phyloP scores from a whole-genome alignment of 2,113 vertebrate species.

The Strix uralensis region DNA sequence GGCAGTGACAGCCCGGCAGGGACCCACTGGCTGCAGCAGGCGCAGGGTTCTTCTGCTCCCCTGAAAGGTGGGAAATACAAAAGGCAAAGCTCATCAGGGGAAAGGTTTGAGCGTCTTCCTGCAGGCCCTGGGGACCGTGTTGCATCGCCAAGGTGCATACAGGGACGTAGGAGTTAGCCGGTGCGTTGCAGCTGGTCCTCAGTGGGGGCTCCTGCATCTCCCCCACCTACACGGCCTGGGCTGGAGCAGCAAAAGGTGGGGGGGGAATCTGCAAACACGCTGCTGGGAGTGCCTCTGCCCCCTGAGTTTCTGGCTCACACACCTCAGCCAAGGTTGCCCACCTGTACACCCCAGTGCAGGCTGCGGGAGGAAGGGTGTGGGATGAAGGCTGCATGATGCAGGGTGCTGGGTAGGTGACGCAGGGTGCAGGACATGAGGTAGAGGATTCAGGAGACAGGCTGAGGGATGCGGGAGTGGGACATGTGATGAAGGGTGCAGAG shows the following conservation, averaged over 20 bases:
- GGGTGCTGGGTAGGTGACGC: neutral
- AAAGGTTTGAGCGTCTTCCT: neutral
- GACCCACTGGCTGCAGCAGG: neutral
- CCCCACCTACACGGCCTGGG: no score
- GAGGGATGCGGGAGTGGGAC: no score
- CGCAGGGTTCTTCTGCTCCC: neutral
- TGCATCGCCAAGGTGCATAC: neutral
- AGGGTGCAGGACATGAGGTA: neutral
- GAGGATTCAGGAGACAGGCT: no score
- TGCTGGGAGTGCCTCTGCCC: neutral
- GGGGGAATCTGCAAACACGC: no score
- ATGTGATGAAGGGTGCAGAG: neutral
- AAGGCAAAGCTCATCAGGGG: neutral
- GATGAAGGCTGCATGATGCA: no score
- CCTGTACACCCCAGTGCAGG: neutral
- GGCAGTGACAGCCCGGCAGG: neutral
- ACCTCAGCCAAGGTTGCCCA: neutral
- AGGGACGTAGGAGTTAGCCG: neutral
- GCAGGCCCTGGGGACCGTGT: neutral
- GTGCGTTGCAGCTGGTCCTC: neutral
- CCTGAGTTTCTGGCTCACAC: neutral
- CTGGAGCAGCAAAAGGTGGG: no score
- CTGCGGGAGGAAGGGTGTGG: fast-evolving
- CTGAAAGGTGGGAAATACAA: neutral
- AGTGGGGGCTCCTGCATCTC: neutral